phyloP scores from a whole-genome alignment of 2,888 invertebrate species.

The Candidula unifasciata region DNA sequence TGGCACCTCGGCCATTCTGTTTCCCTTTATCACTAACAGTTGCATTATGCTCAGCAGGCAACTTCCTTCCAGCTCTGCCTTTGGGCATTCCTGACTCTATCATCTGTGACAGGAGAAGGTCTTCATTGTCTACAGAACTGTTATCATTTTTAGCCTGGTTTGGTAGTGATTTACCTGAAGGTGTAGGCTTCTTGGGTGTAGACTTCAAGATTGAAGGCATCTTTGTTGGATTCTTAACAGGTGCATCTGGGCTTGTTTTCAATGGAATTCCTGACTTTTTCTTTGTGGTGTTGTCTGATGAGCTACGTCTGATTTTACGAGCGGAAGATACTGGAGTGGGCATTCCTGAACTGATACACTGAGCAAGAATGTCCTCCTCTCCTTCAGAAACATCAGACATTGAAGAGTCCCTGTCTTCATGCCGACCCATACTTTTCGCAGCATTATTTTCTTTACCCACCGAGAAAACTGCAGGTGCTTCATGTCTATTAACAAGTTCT shows the following conservation, averaged over 20 bases:
- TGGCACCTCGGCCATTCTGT: constrained; percentile 17
- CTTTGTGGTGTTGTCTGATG: constrained; percentile 69
- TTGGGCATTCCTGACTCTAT: constrained; percentile 77
- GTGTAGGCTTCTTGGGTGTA: constrained; percentile 16
- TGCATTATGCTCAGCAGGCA: not conserved
- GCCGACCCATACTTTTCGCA: constrained; percentile 9
- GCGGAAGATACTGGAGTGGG: constrained; percentile 77
- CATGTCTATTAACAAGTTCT: constrained; percentile 11
- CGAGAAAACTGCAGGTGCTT: not conserved
- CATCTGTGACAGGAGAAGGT: constrained; percentile 72
- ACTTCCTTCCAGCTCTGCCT: constrained; percentile 58
- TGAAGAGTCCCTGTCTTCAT: constrained; percentile 63
- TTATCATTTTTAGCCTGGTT: constrained; percentile 70
- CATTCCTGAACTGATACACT: constrained; percentile 87
- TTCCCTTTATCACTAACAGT: constrained; percentile 1
- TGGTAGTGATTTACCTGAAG: constrained; percentile 26
- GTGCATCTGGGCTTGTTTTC: not conserved
- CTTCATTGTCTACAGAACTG: constrained; percentile 72
- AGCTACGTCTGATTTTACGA: constrained; percentile 70
- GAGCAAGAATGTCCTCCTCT: constrained; percentile 82
- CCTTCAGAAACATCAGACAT: constrained; percentile 75
- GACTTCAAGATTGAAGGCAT: not conserved
- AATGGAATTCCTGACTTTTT: constrained; percentile 45
- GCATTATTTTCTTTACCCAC: not conserved
- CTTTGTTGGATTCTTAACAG: constrained; percentile 7